Evolutionary conservation across 2,797 vertebrate species (phyloP).

Genomic region (Agapornis canus): DNA sequence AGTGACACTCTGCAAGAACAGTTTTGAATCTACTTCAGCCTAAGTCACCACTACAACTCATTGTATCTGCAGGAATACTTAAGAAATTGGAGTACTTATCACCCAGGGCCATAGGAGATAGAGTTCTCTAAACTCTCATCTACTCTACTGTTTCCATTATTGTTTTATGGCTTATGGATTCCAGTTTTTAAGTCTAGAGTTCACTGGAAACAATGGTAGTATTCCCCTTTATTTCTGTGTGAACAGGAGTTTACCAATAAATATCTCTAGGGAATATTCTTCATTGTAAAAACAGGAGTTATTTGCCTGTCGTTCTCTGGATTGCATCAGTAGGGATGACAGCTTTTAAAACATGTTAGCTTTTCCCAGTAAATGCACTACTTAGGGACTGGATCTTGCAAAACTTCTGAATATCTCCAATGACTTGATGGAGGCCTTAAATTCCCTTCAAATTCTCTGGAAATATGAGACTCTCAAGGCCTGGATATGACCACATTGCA

Average conservation of each 20-base stretch:
- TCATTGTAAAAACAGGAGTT: not conserved
- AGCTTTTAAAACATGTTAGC: not conserved
- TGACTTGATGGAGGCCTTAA: not conserved
- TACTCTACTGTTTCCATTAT: not conserved
- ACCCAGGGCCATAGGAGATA: not conserved
- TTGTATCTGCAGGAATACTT: not conserved
- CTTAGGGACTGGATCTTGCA: not conserved
- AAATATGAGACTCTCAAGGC: not conserved
- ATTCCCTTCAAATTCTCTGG: not conserved
- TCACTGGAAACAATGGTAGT: not conserved
- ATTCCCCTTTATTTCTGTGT: not conserved
- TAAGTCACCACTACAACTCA: not conserved
- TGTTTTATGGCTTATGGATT: not conserved
- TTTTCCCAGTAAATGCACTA: not conserved
- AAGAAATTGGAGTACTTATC: not conserved
- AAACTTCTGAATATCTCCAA: not conserved
- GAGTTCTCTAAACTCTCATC: not conserved
- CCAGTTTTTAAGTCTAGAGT: not conserved
- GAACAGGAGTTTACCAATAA: not conserved
- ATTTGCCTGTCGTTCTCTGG: not conserved
- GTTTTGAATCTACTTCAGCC: not conserved
- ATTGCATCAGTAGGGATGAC: not conserved
- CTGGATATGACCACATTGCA: not conserved
- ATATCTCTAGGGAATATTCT: not conserved
- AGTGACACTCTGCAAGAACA: not conserved